These are phyloP conservation scores for Noctuana brunneofusca DNA, from an alignment of 2,888 invertebrate genomes.

Conservation along the genomic window DNA sequence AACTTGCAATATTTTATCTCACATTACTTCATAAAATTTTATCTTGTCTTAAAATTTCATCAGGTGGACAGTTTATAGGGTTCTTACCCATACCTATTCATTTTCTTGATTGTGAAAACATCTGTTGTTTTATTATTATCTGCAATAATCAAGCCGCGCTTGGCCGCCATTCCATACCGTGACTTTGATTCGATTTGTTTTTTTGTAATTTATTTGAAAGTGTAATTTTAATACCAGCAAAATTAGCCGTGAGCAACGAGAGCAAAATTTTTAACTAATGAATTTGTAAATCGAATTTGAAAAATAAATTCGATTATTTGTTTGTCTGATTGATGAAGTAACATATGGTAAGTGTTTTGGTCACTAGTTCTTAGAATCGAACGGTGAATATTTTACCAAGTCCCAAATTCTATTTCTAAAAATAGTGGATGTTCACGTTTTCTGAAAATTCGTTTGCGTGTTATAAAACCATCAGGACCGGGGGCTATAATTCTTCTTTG, in stretches of 20 bases:
- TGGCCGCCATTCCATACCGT: neutral
- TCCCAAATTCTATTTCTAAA: too few species aligned
- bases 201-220: slow-evolving; percentile 30
- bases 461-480: neutral
- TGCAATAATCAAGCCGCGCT: neutral
- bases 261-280: slow-evolving; percentile 19
- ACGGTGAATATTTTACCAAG: too few species aligned
- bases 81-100: neutral
- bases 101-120: neutral
- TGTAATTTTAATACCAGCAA: slow-evolving; percentile 22
- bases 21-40: too few species aligned
- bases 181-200: slow-evolving; percentile 29
- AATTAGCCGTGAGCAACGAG: slow-evolving; percentile 13
- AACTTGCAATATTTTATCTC: too few species aligned
- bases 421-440: too few species aligned
- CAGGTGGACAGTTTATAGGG: too few species aligned
- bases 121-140: neutral
- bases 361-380: neutral
- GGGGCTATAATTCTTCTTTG: slow-evolving; percentile 1
- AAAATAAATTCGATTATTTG: slow-evolving; percentile 17
- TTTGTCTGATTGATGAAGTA: slow-evolving; percentile 9
- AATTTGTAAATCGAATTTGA: slow-evolving; percentile 12
- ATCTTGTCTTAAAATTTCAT: too few species aligned
- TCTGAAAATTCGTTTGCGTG: neutral
- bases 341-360: neutral